Base-by-base conservation (phyloP, 2,113 vertebrate genomes). In the Chaetorhynchus papuensis region DNA sequence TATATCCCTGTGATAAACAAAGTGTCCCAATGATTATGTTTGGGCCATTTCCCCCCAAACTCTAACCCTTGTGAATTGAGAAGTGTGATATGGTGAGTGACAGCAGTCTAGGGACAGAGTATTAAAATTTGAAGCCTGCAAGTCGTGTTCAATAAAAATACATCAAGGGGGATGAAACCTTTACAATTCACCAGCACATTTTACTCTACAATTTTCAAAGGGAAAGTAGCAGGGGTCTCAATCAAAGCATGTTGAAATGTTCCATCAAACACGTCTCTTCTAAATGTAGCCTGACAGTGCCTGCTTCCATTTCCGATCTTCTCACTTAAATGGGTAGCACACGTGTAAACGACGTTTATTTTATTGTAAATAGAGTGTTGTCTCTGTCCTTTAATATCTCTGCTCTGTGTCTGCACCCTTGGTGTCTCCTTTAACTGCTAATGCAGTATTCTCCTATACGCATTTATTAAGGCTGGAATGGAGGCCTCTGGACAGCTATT, bases 131-230 rank as follows among this genome's bases (percentile, higher is more conserved):
- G 94, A 97, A 95, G 82, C 13, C 6, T 96, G 69, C 81, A 94
- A 95, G 90, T 96, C 41, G 7, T 91, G 56, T 95, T 98, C 97
- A 97, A 88, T 95, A 95, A 97, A 97, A 97, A 96, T 80, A 95
- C 74, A 97, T 97, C 94, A 97, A 96, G 90, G 78, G 83, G 83
- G 90, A 97, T 96, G 95, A 96, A 97, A 96, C 79, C 81, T 94
- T 96, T 97, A 93, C 93, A 96, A 95, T 96, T 97, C 90, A 94
- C 93, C n/a, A 50, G 33, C 69, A 91, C 80, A 96, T 96, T 97
- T 96, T 95, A 68, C 86, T 95, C 94, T 93, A 82, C 66, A 92
- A 95, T 97, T 98, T 97, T 96, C 90, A 94, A 97, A 98, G 96
- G 59, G 76, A 95, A 95, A 96, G 76, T 94, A 96, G 68, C 87